phyloP scores from a whole-genome alignment of 2,888 invertebrate genomes.

The Choristoneura rosaceana region DNA sequence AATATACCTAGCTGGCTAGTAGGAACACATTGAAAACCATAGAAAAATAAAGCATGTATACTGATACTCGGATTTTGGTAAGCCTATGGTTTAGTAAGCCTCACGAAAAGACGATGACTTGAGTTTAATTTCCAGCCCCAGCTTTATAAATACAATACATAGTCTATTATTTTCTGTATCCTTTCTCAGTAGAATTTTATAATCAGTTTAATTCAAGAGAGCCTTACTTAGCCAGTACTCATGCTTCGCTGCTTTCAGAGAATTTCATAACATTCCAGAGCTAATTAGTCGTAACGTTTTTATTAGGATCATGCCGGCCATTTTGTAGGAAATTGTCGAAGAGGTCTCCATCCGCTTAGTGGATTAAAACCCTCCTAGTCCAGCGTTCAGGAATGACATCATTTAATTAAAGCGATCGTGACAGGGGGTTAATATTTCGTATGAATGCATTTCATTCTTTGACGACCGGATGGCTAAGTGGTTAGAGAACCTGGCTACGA shows the following conservation, averaged over 20 bases:
- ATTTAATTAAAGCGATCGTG: conserved; percentile 22
- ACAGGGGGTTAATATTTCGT: neutral
- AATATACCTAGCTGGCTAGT: no score
- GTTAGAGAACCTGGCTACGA: no score
- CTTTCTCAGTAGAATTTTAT: no score
- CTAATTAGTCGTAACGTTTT: conserved; percentile 2
- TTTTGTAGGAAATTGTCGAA: neutral
- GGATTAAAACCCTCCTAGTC: conserved; percentile 15
- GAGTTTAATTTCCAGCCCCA: no score
- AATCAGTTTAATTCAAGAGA: neutral
- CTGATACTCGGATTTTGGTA: no score
- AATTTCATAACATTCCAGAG: neutral
- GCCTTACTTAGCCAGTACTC: neutral
- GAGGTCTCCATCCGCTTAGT: conserved; percentile 16
- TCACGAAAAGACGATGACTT: no score
- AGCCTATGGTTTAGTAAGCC: no score
- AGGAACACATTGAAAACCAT: no score
- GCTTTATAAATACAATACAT: no score
- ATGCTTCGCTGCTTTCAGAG: conserved; percentile 9
- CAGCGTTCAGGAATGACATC: conserved; percentile 6
- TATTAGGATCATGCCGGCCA: neutral
- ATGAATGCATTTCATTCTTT: neutral
- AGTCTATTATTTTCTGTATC: no score
- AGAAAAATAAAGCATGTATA: no score
- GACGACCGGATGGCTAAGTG: no score